phyloP scores from a whole-genome alignment of 2,888 invertebrate genomes.

The Drosophila quasianomalipes region DNA sequence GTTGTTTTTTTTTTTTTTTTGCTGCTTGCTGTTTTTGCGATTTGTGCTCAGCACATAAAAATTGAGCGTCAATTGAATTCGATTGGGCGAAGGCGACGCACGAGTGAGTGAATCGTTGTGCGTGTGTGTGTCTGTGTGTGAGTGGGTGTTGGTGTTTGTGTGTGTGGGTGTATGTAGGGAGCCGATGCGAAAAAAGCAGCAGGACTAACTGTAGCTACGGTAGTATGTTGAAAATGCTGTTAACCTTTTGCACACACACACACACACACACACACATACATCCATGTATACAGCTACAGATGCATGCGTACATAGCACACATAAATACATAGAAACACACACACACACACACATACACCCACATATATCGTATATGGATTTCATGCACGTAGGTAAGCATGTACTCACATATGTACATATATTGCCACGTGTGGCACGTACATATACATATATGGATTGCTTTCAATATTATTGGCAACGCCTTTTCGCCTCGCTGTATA shows the following conservation, averaged over 20 bases:
- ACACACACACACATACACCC: constrained; percentile 7
- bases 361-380: background rate
- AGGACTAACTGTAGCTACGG: constrained; percentile 28
- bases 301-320: background rate
- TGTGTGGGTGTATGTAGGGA: constrained; percentile 60
- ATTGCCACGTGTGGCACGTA: constrained; percentile 3
- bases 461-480: constrained; percentile 82
- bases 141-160: background rate
- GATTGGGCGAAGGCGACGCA: constrained; percentile 81
- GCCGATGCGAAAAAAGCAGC: constrained; percentile 51
- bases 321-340: constrained; percentile 20
- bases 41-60: constrained; percentile 69
- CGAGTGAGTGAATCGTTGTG: constrained; percentile 41
- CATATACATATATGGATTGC: constrained; percentile 67
- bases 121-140: background rate
- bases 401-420: constrained; percentile 3
- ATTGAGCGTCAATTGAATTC: constrained; percentile 85
- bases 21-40: constrained; percentile 19
- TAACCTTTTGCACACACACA: constrained; percentile 71
- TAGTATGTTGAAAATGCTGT: constrained; percentile 64
- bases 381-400: constrained; percentile 2
- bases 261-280: constrained; percentile 6
- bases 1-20: constrained; percentile 29
- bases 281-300: background rate
- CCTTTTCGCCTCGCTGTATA: constrained; percentile 63